Evolutionary conservation across 2,113 vertebrate species (phyloP).

Genomic region (Atlantisia rogersi): DNA sequence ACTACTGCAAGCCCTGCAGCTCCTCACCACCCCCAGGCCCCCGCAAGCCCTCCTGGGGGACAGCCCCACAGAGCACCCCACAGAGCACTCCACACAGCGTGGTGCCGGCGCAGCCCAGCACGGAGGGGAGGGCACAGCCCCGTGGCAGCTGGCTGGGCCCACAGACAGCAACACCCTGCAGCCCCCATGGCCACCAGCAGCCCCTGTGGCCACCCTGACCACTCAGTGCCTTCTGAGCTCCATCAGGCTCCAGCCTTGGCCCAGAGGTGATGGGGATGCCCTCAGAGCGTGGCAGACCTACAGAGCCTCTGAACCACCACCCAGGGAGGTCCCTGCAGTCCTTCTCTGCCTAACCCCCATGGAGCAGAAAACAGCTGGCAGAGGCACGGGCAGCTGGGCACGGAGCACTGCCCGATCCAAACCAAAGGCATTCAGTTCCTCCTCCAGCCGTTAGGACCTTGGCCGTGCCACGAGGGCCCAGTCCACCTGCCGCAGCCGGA

Average conservation of each 20-base stretch:
- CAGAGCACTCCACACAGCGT: neutral
- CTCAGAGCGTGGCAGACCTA: neutral
- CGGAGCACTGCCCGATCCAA: rapidly evolving
- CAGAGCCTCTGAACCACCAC: neutral
- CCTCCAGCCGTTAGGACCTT: neutral
- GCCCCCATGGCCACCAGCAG: neutral
- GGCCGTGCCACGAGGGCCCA: rapidly evolving
- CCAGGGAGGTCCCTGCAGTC: neutral
- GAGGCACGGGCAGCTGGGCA: neutral
- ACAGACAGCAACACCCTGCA: neutral
- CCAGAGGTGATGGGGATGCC: neutral
- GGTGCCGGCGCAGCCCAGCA: neutral
- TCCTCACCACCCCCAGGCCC: neutral
- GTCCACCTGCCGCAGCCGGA: neutral
- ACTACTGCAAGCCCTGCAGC: neutral
- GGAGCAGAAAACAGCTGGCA: neutral
- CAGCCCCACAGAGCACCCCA: neutral
- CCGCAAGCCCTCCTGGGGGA: rapidly evolving
- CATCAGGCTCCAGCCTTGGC: neutral
- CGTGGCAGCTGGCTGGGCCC: neutral
- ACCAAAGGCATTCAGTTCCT: rapidly evolving
- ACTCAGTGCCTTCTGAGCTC: neutral
- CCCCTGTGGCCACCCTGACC: rapidly evolving
- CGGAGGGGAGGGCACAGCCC: rapidly evolving
- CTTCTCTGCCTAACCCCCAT: neutral